Conservation (phyloP, 2,113 vertebrate genomes). For the Malaclemys terrapin region DNA sequence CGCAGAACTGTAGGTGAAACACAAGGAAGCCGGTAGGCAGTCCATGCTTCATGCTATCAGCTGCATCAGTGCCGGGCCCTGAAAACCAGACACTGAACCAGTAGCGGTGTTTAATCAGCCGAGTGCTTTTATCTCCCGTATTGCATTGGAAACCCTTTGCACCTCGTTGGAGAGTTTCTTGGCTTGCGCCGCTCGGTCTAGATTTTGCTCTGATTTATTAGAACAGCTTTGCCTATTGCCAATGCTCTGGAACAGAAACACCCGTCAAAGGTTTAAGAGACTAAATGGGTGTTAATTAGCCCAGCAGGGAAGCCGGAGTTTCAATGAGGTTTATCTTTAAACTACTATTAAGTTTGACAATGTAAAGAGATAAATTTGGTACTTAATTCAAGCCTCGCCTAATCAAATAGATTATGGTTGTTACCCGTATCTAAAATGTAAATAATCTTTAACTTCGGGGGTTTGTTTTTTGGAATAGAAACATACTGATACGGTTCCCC, state of each 20-base stretch:
- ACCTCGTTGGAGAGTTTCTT: background rate
- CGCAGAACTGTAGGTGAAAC: background rate
- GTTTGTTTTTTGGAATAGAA: background rate
- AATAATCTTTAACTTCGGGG: conserved; percentile 52
- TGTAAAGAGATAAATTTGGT: conserved; percentile 73
- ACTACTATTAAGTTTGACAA: conserved; percentile 76
- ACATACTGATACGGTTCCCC: rapidly evolving
- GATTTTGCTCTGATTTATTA: conserved; percentile 72
- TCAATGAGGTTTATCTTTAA: conserved; percentile 76
- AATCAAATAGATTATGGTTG: conserved; percentile 60
- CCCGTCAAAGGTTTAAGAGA: conserved; percentile 75
- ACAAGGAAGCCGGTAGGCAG: background rate
- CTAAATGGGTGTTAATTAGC: conserved; percentile 79
- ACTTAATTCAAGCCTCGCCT: conserved; percentile 58
- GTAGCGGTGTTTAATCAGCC: conserved; percentile 50
- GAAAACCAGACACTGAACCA: conserved; percentile 17
- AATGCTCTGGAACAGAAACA: conserved; percentile 64
- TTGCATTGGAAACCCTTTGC: background rate
- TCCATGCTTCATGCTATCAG: background rate
- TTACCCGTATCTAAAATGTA: conserved; percentile 56
- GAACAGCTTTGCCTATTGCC: conserved; percentile 17
- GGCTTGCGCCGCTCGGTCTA: rapidly evolving
- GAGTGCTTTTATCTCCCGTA: conserved; percentile 36
- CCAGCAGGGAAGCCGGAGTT: conserved; percentile 73
- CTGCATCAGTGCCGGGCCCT: background rate